Conservation (phyloP, 2,113 vertebrate species). For the Polyodon spathula region DNA sequence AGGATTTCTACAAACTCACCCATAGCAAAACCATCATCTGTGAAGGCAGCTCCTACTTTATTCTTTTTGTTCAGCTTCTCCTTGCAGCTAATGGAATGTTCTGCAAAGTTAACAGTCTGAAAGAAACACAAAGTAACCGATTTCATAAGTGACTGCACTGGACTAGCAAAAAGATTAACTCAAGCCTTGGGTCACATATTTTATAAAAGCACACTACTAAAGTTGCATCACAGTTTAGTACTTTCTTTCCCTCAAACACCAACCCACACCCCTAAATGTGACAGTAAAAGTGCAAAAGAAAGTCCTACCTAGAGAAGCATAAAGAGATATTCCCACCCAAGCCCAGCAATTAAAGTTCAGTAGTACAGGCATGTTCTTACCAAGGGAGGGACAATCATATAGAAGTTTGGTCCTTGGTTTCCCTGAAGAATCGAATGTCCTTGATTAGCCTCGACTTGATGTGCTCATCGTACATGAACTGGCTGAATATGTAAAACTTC, state of each 20-base stretch:
- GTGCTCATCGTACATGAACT: constrained; percentile 98
- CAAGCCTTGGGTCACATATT: too few species aligned
- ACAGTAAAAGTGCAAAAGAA: too few species aligned
- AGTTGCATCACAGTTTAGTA: too few species aligned
- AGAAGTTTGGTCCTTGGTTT: constrained; percentile 97
- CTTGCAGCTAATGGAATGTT: constrained; percentile 94
- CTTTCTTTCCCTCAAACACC: too few species aligned
- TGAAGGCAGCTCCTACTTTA: constrained; percentile 91
- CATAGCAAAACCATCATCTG: constrained; percentile 97
- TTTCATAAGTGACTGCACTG: neutral
- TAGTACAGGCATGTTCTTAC: constrained; percentile 47
- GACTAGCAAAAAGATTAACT: neutral
- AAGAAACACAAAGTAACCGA: constrained; percentile 13
- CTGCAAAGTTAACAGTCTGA: constrained; percentile 93
- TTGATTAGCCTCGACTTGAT: constrained; percentile 97
- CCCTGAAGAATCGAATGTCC: constrained; percentile 95
- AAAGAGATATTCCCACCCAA: too few species aligned
- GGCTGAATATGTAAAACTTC: constrained; percentile 98
- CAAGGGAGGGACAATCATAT: constrained; percentile 93
- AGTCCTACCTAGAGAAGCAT: too few species aligned
- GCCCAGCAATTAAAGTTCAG: too few species aligned
- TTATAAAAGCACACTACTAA: too few species aligned
- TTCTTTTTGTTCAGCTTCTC: constrained; percentile 98
- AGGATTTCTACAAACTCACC: constrained; percentile 53
- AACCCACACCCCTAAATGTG: constrained; percentile 10